Base-by-base conservation (phyloP, 1,140 invertebrate species). In the Calliphora vicina region DNA sequence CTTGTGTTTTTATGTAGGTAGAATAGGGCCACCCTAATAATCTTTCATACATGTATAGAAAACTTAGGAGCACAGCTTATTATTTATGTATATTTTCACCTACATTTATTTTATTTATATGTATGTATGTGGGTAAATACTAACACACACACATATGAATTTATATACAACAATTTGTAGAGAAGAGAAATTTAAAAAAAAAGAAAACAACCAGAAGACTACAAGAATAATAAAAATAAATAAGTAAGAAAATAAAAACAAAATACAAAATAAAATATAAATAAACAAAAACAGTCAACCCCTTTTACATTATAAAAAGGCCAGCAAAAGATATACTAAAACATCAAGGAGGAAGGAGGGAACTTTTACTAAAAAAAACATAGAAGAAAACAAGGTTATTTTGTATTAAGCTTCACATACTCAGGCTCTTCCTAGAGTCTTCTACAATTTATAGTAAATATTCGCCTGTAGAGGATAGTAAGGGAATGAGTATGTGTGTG, bases 41-140 rank as follows among this genome's bases (percentile, higher is more conserved):
- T n/a, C n/a, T n/a, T n/a, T n/a, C n/a, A n/a, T n/a, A n/a, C n/a
- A n/a, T n/a, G n/a, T n/a, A n/a, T n/a, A n/a, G n/a, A n/a, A n/a
- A n/a, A n/a, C n/a, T n/a, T n/a, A n/a, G n/a, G n/a, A n/a, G n/a
- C n/a, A n/a, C n/a, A 43, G 74, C 74, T 78, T 78, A 78, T 78
- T 78, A 78, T 78, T 78, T 78, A 78, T 78, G 74, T 78, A 78
- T 78, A 78, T 42, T 78, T 78, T 78, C 74, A 78, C 74, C 74
- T 78, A 78, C 74, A 43, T 78, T 78, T 78, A 42, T 78, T 78
- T 78, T 78, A 78, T 78, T 78, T 78, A 76, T 76, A 78, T 35
- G 29, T 74, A 35, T 74, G 1, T 35, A 8, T 50, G 45, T 50
- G 45, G 20, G 61, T 67, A 67, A 67, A 67, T 20, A 23, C 0